Evolutionary conservation across 2,888 invertebrate species (phyloP).

Genomic region (Pterostichus madidus): DNA sequence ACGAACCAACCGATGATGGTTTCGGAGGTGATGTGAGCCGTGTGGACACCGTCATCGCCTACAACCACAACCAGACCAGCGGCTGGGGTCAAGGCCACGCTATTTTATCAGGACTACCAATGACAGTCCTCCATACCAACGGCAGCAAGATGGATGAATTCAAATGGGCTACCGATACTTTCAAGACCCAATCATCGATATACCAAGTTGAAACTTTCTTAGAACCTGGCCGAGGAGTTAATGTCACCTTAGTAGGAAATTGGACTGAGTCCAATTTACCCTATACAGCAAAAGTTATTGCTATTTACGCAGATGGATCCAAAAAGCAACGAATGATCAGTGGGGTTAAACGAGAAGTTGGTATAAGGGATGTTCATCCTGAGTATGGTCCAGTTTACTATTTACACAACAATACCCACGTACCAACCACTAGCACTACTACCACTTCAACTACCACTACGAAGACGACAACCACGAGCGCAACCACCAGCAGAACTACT

Average conservation of each 20-base stretch:
- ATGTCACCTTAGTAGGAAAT: conserved; percentile 88
- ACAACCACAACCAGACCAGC: conserved; percentile 72
- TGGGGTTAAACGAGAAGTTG: conserved; percentile 83
- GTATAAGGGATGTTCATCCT: conserved; percentile 84
- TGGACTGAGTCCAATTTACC: conserved; percentile 87
- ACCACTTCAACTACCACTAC: conserved; percentile 79
- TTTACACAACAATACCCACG: conserved; percentile 85
- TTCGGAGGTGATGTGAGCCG: conserved; percentile 79
- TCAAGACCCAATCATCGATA: conserved; percentile 77
- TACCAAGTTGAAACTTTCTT: conserved; percentile 81
- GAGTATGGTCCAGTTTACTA: conserved; percentile 89
- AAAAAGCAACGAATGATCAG: conserved; percentile 81
- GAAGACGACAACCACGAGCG: conserved; percentile 82
- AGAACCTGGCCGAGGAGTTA: conserved; percentile 89
- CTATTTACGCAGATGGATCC: conserved; percentile 83
- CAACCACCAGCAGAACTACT: conserved; percentile 80
- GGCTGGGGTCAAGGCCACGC: conserved; percentile 88
- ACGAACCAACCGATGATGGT: conserved; percentile 69
- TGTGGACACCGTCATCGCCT: conserved; percentile 87
- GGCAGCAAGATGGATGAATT: conserved; percentile 81
- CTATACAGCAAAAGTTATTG: conserved; percentile 86
- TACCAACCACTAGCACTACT: conserved; percentile 87
- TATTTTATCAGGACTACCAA: conserved; percentile 85
- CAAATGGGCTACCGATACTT: conserved; percentile 82
- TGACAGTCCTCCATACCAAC: conserved; percentile 81